Evolutionary conservation across 2,888 invertebrate species (phyloP).

Genomic region (Andrena camellia): DNA sequence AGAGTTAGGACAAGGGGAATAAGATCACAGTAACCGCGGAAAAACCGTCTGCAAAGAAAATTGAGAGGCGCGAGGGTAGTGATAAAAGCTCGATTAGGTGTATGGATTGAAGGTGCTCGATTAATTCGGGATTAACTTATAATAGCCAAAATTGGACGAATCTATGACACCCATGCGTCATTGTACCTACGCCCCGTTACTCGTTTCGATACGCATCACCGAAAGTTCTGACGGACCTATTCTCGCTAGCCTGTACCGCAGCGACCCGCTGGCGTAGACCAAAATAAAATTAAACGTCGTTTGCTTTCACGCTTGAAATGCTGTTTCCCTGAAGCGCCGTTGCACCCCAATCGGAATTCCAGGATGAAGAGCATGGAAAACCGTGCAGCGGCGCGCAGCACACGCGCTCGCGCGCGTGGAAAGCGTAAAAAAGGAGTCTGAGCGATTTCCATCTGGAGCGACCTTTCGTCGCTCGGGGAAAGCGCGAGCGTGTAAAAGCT

Average conservation of each 20-base stretch:
- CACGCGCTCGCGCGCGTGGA: slow-evolving; percentile 9
- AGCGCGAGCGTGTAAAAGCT: slow-evolving; percentile 76
- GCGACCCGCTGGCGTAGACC: neutral
- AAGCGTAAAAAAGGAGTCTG: slow-evolving; percentile 34
- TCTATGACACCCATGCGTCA: no score
- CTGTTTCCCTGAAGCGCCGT: neutral
- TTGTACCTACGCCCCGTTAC: neutral
- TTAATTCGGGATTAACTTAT: no score
- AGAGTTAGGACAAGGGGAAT: no score
- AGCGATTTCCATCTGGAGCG: slow-evolving; percentile 72
- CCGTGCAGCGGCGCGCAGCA: neutral
- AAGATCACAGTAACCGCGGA: no score
- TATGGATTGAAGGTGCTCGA: no score
- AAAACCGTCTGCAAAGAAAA: no score
- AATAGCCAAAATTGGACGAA: no score
- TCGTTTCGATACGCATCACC: neutral
- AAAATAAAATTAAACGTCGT: slow-evolving; percentile 2
- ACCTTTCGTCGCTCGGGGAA: slow-evolving; percentile 60
- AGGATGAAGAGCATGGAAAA: neutral
- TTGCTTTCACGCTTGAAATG: slow-evolving; percentile 14
- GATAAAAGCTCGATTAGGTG: no score
- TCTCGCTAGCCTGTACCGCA: neutral
- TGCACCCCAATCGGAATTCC: slow-evolving; percentile 6
- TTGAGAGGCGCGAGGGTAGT: no score
- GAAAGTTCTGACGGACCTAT: neutral